Conservation (phyloP, 2,888 invertebrate genomes). For the Barypeithes pellucidus region DNA sequence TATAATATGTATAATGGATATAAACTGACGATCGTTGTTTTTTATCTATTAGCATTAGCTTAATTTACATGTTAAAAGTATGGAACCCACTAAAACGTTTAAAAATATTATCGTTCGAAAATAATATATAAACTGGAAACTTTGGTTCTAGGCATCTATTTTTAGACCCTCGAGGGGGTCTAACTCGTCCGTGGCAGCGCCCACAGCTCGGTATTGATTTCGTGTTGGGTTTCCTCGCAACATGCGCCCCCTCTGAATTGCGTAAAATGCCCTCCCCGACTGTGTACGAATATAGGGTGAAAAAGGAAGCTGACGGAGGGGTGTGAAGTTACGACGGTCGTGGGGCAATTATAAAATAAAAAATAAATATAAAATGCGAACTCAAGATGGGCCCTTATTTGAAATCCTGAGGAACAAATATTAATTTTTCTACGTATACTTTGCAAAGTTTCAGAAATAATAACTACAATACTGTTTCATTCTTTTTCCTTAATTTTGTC, state of each 20-base stretch:
- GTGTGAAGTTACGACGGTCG: conserved; percentile 4
- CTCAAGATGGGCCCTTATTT: no score
- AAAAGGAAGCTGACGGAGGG: conserved; percentile 24
- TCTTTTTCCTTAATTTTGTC: no score
- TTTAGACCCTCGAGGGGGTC: conserved; percentile 41
- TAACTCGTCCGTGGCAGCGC: conserved; percentile 17
- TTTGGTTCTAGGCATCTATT: conserved; percentile 24
- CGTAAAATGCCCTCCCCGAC: conserved; percentile 33
- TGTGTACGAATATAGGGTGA: conserved; percentile 31
- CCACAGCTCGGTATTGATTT: conserved; percentile 39
- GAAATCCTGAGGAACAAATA: no score
- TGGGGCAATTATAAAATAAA: conserved; percentile 21
- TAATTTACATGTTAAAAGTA: no score
- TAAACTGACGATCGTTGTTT: no score
- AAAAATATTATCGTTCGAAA: not conserved
- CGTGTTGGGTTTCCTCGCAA: conserved; percentile 15
- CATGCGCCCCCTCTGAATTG: conserved; percentile 44
- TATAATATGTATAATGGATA: no score
- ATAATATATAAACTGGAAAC: not conserved
- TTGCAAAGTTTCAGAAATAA: no score
- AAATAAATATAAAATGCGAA: no score
- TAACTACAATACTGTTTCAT: no score
- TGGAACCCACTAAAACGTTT: no score
- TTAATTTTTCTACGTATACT: no score
- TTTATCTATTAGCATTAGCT: no score